Conservation (phyloP, 2,113 vertebrate species). For the Scortum barcoo region DNA sequence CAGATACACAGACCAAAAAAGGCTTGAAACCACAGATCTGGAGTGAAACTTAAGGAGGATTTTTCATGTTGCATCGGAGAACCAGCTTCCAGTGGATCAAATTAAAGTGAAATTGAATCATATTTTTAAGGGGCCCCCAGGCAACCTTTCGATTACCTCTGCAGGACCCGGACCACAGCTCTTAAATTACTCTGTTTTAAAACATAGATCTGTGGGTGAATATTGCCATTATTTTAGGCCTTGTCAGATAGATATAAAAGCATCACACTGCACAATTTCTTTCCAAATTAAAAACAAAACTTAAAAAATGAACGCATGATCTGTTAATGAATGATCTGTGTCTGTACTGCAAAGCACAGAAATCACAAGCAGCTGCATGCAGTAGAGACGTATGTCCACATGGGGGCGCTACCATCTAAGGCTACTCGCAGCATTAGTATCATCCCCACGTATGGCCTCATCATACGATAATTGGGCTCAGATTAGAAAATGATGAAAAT, state of each 20-base stretch:
- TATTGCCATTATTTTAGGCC: neutral
- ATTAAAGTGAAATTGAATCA: neutral
- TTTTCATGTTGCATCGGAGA: neutral
- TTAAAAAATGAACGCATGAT: neutral
- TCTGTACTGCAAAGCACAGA: too few species aligned
- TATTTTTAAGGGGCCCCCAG: neutral
- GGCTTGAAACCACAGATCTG: neutral
- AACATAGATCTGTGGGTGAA: neutral
- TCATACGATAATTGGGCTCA: constrained; percentile 4
- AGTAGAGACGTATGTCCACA: neutral
- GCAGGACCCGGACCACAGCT: neutral
- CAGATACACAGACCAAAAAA: neutral
- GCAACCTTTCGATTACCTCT: neutral
- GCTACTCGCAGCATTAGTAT: neutral
- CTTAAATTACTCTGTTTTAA: neutral
- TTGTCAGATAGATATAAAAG: neutral
- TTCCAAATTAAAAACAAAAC: neutral
- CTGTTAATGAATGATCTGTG: neutral
- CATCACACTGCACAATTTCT: neutral
- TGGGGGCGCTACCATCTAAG: constrained; percentile 21
- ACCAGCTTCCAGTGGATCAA: neutral
- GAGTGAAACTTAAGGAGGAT: neutral
- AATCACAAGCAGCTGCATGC: neutral
- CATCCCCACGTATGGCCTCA: neutral
- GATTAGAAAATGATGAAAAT: constrained; percentile 39